Conservation (phyloP, 2,113 vertebrate species). For the Dipodomys ordii region DNA sequence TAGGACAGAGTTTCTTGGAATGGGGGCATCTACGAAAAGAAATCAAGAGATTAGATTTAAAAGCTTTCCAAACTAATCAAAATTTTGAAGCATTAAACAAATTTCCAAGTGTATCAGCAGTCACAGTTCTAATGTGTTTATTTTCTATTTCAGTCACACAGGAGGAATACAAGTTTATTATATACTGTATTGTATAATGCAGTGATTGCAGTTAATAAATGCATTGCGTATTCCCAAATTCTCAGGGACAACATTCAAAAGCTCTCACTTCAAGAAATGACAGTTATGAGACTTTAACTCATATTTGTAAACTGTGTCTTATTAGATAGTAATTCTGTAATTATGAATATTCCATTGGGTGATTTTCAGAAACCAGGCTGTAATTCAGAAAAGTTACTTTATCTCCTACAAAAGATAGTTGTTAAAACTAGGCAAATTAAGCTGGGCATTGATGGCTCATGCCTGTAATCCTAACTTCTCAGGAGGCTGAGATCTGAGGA, state of each 20-base stretch:
- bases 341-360: constrained; percentile 30
- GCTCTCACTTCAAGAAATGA: neutral
- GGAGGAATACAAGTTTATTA: neutral
- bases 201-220: neutral
- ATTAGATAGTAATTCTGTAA: constrained; percentile 54
- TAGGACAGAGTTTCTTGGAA: constrained; percentile 86
- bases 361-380: constrained; percentile 45
- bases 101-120: neutral
- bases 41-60: constrained; percentile 26
- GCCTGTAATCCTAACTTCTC: too few species aligned
- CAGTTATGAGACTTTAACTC: constrained; percentile 39
- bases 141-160: neutral
- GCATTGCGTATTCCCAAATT: neutral
- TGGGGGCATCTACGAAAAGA: constrained; percentile 86
- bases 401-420: constrained; percentile 22
- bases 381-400: constrained; percentile 41
- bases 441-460: neutral
- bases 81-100: constrained; percentile 33
- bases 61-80: constrained; percentile 6
- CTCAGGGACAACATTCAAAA: neutral
- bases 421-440: constrained; percentile 40
- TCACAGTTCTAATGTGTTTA: constrained; percentile 11
- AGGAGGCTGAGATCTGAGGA: too few species aligned
- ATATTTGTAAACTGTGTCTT: constrained; percentile 20
- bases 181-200: neutral